A percentile compares a stretch with the other conserved stretches of the same genome.
These are phyloP conservation scores for Serripes groenlandicus DNA, from an alignment of 2,888 invertebrate genomes.

Conservation along the genomic window DNA sequence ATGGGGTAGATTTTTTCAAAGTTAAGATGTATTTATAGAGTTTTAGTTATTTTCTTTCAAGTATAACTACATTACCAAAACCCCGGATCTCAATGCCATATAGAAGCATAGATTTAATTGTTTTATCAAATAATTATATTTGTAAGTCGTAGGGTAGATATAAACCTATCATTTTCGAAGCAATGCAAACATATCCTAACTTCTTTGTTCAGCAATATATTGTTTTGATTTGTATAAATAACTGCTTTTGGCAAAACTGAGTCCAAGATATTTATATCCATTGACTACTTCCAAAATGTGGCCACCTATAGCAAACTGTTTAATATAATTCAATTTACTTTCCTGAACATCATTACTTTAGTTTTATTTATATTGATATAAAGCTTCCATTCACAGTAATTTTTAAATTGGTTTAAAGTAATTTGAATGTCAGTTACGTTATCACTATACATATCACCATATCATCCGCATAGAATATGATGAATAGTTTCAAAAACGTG, in stretches of 20 bases:
- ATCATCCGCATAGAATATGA: not conserved
- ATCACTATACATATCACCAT: not conserved
- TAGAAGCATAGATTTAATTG: not conserved
- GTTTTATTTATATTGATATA: too few species aligned
- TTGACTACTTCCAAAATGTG: not conserved
- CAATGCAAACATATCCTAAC: not conserved
- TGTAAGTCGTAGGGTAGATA: too few species aligned
- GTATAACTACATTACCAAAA: too few species aligned
- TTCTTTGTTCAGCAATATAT: slow-evolving; percentile 4
- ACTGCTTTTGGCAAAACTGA: not conserved
- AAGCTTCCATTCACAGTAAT: too few species aligned
- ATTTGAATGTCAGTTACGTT: not conserved
- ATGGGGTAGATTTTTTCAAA: too few species aligned
- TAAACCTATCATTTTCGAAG: too few species aligned
- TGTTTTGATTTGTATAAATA: not conserved
- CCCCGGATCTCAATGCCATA: not conserved
- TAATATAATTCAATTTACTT: too few species aligned
- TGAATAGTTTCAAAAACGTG: too few species aligned
- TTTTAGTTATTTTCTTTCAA: too few species aligned
- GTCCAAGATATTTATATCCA: not conserved
- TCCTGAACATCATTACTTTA: not conserved
- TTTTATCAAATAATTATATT: not conserved
- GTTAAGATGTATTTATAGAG: too few species aligned
- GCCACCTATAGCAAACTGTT: not conserved
- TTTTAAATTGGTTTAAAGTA: not conserved